A percentile compares a stretch with the other conserved stretches of the same genome.
Conservation (phyloP, 2,888 invertebrate species). For the Drosophila eohydei region DNA sequence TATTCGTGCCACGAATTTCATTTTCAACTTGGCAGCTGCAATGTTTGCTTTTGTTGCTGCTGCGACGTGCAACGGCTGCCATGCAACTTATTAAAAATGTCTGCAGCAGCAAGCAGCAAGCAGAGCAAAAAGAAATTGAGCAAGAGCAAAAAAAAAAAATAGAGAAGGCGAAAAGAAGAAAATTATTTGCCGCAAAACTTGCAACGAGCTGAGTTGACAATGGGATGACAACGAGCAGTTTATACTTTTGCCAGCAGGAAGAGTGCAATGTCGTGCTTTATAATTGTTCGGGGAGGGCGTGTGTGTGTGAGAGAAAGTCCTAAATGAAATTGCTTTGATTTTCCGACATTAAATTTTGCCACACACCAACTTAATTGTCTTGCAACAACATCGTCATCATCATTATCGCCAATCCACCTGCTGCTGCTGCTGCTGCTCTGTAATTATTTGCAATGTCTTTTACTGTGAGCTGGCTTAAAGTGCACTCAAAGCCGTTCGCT, state of each 20-base stretch:
- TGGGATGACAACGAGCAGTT: slow-evolving; percentile 67
- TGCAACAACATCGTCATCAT: slow-evolving; percentile 23
- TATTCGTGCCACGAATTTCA: slow-evolving; percentile 80
- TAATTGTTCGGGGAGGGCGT: slow-evolving; percentile 55
- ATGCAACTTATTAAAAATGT: slow-evolving; percentile 81
- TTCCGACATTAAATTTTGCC: slow-evolving; percentile 67
- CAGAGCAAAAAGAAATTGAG: slow-evolving; percentile 15
- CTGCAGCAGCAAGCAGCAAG: slow-evolving; percentile 60
- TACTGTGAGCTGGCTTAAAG: slow-evolving; percentile 30
- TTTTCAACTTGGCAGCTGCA: slow-evolving; percentile 78
- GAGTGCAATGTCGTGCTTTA: slow-evolving; percentile 55
- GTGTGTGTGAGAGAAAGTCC: background rate
- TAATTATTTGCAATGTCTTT: slow-evolving; percentile 51
- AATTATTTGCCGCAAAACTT: slow-evolving; percentile 74
- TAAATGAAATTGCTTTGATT: slow-evolving; percentile 72
- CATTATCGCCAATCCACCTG: slow-evolving; percentile 17
- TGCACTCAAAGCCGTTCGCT: slow-evolving; percentile 38
- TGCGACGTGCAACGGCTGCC: slow-evolving; percentile 80
- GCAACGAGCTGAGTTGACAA: slow-evolving; percentile 56
- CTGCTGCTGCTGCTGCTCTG: slow-evolving; percentile 15
- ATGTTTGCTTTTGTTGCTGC: slow-evolving; percentile 65
- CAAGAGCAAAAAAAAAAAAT: slow-evolving; percentile 7
- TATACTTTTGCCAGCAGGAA: slow-evolving; percentile 51
- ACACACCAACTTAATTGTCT: slow-evolving; percentile 65
- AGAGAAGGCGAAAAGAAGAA: slow-evolving; percentile 43